Conservation (phyloP, 2,888 invertebrate species). For the Cactoblastis cactorum region DNA sequence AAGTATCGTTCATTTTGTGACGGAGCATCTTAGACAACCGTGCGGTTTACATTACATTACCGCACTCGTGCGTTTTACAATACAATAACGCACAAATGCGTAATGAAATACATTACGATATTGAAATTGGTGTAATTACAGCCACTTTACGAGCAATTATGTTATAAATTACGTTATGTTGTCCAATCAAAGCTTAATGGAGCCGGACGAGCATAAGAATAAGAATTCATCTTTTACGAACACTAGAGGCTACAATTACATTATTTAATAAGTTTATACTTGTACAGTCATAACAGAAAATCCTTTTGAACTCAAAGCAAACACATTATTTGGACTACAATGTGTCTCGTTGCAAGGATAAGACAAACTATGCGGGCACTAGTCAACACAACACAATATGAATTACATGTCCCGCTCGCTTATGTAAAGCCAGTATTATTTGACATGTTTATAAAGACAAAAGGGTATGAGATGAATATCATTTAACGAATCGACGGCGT, state of each 20-base stretch:
- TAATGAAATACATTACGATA: no score
- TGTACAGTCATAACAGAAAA: conserved; percentile 16
- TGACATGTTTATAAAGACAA: conserved; percentile 77
- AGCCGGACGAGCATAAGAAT: not conserved
- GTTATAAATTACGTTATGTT: conserved; percentile 23
- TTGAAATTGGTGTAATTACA: no score
- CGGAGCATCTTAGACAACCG: no score
- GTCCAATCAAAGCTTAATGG: not conserved
- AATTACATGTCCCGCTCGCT: conserved; percentile 56
- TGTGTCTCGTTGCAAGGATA: conserved; percentile 35
- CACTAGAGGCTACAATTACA: not conserved
- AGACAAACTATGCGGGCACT: conserved; percentile 59
- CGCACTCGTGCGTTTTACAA: no score
- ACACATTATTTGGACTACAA: conserved; percentile 25
- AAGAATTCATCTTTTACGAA: not conserved
- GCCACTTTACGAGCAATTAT: no score
- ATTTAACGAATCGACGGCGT: conserved; percentile 72
- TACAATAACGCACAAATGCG: no score
- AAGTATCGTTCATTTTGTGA: no score
- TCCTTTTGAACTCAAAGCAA: conserved; percentile 40
- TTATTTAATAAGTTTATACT: not conserved
- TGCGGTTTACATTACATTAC: no score
- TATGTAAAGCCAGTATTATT: conserved; percentile 51
- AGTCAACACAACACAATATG: conserved; percentile 39
- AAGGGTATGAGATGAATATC: conserved; percentile 69